phyloP scores from a whole-genome alignment of 2,113 vertebrate species.

The Crotalus tigris region DNA sequence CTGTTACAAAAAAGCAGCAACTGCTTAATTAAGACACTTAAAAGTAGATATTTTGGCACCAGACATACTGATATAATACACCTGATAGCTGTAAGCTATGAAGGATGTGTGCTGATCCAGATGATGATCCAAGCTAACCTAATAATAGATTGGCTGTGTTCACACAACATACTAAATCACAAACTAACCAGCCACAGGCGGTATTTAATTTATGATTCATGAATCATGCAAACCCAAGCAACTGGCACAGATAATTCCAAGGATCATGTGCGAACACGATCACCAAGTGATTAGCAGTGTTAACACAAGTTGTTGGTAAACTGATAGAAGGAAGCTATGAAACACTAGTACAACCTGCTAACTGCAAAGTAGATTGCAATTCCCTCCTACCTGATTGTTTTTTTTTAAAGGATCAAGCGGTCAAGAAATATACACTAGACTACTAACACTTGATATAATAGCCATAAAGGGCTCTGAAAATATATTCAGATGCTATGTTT shows the following conservation, averaged over 20 bases:
- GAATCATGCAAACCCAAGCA: not conserved
- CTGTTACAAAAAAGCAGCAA: not conserved
- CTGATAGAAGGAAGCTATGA: not conserved
- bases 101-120: not conserved
- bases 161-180: not conserved
- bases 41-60: not conserved
- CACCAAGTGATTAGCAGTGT: not conserved
- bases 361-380: not conserved
- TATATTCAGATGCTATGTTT: not conserved
- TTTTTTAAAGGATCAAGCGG: not conserved
- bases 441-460: not conserved
- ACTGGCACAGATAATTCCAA: not conserved
- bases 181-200: not conserved
- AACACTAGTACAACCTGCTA: too few species aligned
- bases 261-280: not conserved
- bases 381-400: not conserved
- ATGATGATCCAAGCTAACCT: not conserved
- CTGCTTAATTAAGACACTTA: not conserved
- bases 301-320: not conserved
- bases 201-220: not conserved
- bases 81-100: not conserved
- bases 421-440: not conserved
- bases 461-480: not conserved
- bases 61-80: not conserved
- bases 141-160: not conserved